These are phyloP conservation scores for Uria aalge DNA, from an alignment of 2,113 vertebrate genomes.

Conservation along the genomic window DNA sequence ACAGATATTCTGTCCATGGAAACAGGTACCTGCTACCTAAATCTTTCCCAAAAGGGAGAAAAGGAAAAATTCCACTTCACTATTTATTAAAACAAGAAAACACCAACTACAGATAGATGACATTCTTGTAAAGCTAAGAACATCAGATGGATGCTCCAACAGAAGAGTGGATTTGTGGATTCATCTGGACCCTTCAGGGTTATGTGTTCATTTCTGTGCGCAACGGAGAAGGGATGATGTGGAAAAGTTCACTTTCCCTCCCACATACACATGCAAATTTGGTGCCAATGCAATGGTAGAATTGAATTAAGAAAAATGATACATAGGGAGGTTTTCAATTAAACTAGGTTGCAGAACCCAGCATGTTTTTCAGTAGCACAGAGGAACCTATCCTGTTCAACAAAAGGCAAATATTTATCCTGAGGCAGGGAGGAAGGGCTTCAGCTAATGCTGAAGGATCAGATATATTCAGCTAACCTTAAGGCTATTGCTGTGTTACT, in stretches of 20 bases:
- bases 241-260: neutral
- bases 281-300: neutral
- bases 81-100: neutral
- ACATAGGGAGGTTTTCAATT: neutral
- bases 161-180: neutral
- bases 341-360: neutral
- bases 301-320: neutral
- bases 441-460: neutral
- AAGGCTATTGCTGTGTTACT: constrained; percentile 4
- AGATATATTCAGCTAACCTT: constrained; percentile 10
- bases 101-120: neutral
- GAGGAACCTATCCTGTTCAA: neutral
- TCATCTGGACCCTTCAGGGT: neutral
- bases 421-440: neutral
- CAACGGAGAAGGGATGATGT: neutral
- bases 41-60: neutral
- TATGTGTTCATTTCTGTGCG: neutral
- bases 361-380: neutral
- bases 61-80: neutral
- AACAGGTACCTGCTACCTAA: neutral
- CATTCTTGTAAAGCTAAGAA: neutral
- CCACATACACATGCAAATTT: neutral
- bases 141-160: neutral
- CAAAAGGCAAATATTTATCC: neutral
- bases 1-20: neutral